phyloP scores from a whole-genome alignment of 2,888 invertebrate genomes.

The Punctoribates punctum region DNA sequence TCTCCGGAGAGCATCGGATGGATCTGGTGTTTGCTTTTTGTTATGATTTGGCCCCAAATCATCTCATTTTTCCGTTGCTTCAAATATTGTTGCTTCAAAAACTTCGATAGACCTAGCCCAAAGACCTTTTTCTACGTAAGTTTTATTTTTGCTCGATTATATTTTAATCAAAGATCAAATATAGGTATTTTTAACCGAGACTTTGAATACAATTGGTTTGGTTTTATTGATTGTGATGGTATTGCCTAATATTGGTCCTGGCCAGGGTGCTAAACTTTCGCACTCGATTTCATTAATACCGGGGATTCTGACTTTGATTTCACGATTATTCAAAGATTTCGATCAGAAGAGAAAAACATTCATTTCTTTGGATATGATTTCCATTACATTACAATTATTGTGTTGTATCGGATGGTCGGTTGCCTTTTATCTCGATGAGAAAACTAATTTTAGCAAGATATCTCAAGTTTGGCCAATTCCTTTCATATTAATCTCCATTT shows the following conservation, averaged over 20 bases:
- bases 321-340: conserved; percentile 40
- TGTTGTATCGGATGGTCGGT: conserved; percentile 69
- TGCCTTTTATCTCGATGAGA: neutral
- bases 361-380: conserved; percentile 60
- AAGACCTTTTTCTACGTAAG: conserved; percentile 45
- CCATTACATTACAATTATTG: conserved; percentile 64
- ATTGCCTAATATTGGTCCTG: conserved; percentile 56
- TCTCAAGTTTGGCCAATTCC: conserved; percentile 70
- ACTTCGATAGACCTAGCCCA: conserved; percentile 46
- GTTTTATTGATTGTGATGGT: conserved; percentile 57
- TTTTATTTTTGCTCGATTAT: no score
- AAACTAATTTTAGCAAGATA: neutral
- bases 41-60: conserved; percentile 51
- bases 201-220: conserved; percentile 56
- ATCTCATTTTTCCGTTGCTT: conserved; percentile 50
- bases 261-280: conserved; percentile 57
- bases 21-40: conserved; percentile 52
- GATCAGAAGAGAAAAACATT: conserved; percentile 50
- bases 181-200: conserved; percentile 55
- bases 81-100: conserved; percentile 51
- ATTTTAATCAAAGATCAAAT: no score
- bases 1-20: conserved; percentile 50
- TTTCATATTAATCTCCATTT: conserved; percentile 75
- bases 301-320: conserved; percentile 51
- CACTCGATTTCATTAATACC: conserved; percentile 58